Conservation (phyloP, 2,888 invertebrate species). For the Metallyticus violacea region DNA sequence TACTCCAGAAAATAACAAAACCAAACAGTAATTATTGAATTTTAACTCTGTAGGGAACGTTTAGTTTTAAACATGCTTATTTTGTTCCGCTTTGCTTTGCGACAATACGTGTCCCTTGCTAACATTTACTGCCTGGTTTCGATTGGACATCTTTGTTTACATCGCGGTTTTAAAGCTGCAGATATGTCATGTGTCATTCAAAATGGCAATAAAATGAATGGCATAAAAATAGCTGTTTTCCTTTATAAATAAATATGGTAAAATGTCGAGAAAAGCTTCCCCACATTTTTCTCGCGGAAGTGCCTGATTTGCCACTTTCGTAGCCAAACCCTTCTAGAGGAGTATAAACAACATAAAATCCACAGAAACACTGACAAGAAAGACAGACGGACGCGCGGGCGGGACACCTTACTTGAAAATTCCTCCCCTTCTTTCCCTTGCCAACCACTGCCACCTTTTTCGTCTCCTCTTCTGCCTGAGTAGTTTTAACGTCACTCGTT, state of each 20-base stretch:
- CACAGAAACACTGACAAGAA: neutral
- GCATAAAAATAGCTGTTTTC: neutral
- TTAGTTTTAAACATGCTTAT: no score
- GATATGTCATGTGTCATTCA: neutral
- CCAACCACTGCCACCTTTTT: neutral
- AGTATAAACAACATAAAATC: neutral
- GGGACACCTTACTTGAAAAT: conserved; percentile 16
- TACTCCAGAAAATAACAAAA: no score
- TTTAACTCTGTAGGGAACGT: no score
- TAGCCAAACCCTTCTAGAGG: neutral
- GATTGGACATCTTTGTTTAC: neutral
- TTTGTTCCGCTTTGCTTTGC: no score
- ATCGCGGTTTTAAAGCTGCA: no score
- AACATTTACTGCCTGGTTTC: neutral
- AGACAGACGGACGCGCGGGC: neutral
- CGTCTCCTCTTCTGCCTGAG: conserved; percentile 12
- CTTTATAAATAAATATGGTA: neutral
- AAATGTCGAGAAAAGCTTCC: neutral
- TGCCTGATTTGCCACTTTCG: neutral
- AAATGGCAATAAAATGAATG: neutral
- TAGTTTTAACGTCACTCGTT: conserved; percentile 18
- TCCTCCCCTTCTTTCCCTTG: neutral
- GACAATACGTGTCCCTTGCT: no score
- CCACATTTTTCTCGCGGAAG: neutral
- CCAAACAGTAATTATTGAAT: no score